These are phyloP conservation scores for Eulemur mongoz DNA, from an alignment of 2,797 vertebrate genomes.

Conservation along the genomic window DNA sequence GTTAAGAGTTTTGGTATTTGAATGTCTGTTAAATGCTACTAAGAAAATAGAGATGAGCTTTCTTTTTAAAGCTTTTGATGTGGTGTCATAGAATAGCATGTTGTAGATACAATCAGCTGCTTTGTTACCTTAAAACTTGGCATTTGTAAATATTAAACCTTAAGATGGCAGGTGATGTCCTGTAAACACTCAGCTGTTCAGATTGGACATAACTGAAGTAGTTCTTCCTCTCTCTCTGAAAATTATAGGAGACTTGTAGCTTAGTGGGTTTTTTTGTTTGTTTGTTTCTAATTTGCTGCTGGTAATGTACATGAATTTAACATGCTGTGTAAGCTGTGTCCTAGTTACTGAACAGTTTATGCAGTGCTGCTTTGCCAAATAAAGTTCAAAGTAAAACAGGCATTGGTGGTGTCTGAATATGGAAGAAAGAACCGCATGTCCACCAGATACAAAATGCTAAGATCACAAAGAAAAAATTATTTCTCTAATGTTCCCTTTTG, in stretches of 20 bases:
- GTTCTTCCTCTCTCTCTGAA: constrained; percentile 74
- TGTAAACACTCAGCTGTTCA: constrained; percentile 78
- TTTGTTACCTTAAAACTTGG: constrained; percentile 84
- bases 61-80: constrained; percentile 86
- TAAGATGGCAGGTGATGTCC: constrained; percentile 77
- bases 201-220: constrained; percentile 79
- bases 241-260: constrained; percentile 77
- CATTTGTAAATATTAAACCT: constrained; percentile 84
- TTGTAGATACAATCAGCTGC: constrained; percentile 88
- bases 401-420: constrained; percentile 63
- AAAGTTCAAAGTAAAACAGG: constrained; percentile 88
- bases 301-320: constrained; percentile 85
- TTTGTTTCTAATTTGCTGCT: constrained; percentile 87
- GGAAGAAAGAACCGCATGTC: neutral
- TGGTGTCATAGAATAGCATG: constrained; percentile 89
- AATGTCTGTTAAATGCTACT: constrained; percentile 87
- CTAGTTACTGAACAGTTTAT: constrained; percentile 85
- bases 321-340: constrained; percentile 85
- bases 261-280: constrained; percentile 72
- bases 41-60: constrained; percentile 86
- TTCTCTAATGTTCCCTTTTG: neutral
- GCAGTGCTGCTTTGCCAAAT: constrained; percentile 94
- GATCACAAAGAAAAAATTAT: neutral
- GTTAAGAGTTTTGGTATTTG: constrained; percentile 85
- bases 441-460: neutral